Evolutionary conservation across 2,113 vertebrate genomes (phyloP).

Genomic region (Hylia prasina): DNA sequence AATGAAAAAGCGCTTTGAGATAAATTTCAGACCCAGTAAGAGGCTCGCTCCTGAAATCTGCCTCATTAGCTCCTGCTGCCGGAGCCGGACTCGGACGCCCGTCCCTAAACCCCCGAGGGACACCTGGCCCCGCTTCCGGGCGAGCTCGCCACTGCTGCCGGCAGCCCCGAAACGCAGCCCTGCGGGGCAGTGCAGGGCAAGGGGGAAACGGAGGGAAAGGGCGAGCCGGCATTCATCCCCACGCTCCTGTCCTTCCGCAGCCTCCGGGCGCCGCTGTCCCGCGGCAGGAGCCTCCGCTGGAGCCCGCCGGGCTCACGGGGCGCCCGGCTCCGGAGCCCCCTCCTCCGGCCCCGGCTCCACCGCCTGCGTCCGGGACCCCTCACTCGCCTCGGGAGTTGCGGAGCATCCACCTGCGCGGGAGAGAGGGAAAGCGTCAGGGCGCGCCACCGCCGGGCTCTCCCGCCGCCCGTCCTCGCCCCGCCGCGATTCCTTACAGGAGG

Average conservation of each 20-base stretch:
- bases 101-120: accelerated
- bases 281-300: not conserved
- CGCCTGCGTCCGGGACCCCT: not conserved
- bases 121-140: accelerated
- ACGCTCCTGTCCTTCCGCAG: not conserved
- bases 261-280: not conserved
- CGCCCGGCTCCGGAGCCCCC: not conserved
- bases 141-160: accelerated
- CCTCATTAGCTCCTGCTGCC: not conserved
- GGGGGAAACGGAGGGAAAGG: accelerated
- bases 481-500: constrained; percentile 52
- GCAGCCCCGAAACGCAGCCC: not conserved
- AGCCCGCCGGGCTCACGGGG: not conserved
- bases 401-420: constrained; percentile 43
- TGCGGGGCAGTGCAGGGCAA: too few relatives aligned
- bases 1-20: accelerated
- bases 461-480: not conserved
- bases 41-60: not conserved
- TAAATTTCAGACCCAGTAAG: accelerated
- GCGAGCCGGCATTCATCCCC: not conserved
- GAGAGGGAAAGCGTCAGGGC: not conserved
- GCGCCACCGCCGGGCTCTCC: not conserved
- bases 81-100: accelerated
- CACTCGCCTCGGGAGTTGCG: constrained; percentile 18
- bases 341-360: not conserved